Base-by-base conservation (phyloP, 2,113 vertebrate species). In the Hyaena hyaena region DNA sequence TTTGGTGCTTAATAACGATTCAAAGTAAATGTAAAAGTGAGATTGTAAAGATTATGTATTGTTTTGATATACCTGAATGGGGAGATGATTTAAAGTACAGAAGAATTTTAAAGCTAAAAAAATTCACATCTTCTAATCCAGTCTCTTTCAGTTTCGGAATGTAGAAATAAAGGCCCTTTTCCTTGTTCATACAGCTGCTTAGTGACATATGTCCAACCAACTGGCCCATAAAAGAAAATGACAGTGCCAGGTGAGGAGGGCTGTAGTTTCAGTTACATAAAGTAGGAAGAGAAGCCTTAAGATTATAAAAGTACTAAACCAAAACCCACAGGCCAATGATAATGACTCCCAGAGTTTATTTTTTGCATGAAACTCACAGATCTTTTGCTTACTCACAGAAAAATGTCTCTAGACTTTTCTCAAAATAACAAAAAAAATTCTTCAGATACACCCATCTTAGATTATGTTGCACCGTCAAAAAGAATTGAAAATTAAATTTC, bases 391-490 rank as follows among this genome's bases (percentile, higher is more conserved):
- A 88, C 23, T 93, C 17, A 90, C 1, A 93, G 79, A 89, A 96
- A 63, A 95, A 53, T 31, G 33, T 63, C 19, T 77, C 45, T 93
- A 74, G 33, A 55, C 84, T 92, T 96, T 97, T 80, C 63, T 88
- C 43, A 97, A 93, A 95, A 43, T 86, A 89, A 91, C 19, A 96
- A 77, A 76, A 86, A 95, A 73, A 81, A 76, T 69, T 33, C 48
- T 82, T 97, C 79, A 88, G 93, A 58, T 77, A 45, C 73, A 53
- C 12, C 21, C n/a, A 82, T 76, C 24, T 95, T 88, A 88, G 71
- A 77, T 89, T 95, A 81, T 74, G 21, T 26, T 93, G 39, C 14
- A 86, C 4, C 90, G 85, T 21, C 45, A 80, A 82, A 76, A 2
- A 82, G 95, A 96, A 83, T 88, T 76, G 61, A 85, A 96, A 85